Conservation (phyloP, 2,888 invertebrate species). For the Lobophora halterata region DNA sequence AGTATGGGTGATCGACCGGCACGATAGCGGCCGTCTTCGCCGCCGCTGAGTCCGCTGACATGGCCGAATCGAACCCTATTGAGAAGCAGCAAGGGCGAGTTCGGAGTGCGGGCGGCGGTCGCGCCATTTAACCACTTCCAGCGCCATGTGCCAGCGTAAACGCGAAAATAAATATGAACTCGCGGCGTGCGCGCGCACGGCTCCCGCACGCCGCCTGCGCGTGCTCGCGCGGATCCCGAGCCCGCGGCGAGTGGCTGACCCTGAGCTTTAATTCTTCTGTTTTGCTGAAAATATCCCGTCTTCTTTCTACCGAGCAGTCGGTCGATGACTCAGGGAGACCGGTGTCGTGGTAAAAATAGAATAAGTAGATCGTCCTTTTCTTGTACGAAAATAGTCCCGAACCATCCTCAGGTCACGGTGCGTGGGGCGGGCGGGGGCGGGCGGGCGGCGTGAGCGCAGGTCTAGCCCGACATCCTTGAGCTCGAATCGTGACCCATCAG, state of each 20-base stretch:
- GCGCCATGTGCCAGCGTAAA: slow-evolving; percentile 40
- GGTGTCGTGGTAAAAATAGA: slow-evolving; percentile 1
- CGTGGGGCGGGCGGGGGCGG: no score
- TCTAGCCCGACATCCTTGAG: no score
- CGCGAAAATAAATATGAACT: slow-evolving; percentile 31
- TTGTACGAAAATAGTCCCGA: background rate
- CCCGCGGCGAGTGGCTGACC: slow-evolving; percentile 1
- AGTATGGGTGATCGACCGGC: slow-evolving; percentile 11
- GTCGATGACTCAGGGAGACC: background rate
- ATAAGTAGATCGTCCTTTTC: slow-evolving; percentile 5
- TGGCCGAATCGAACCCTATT: background rate
- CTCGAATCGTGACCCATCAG: no score
- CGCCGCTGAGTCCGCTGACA: slow-evolving; percentile 8
- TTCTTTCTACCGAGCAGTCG: background rate
- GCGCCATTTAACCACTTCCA: slow-evolving; percentile 20
- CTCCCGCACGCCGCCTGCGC: slow-evolving; percentile 1
- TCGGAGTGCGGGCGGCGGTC: background rate
- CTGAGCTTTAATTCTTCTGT: slow-evolving; percentile 1
- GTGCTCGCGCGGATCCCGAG: background rate
- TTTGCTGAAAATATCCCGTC: slow-evolving; percentile 4
- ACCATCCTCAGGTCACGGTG: background rate
- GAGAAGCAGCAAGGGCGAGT: background rate
- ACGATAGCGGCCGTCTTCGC: slow-evolving; percentile 7
- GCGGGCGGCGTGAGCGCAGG: no score
- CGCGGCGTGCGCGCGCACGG: slow-evolving; percentile 3